Conservation (phyloP, 1,140 invertebrate species). For the Hylyphantes graminicola region DNA sequence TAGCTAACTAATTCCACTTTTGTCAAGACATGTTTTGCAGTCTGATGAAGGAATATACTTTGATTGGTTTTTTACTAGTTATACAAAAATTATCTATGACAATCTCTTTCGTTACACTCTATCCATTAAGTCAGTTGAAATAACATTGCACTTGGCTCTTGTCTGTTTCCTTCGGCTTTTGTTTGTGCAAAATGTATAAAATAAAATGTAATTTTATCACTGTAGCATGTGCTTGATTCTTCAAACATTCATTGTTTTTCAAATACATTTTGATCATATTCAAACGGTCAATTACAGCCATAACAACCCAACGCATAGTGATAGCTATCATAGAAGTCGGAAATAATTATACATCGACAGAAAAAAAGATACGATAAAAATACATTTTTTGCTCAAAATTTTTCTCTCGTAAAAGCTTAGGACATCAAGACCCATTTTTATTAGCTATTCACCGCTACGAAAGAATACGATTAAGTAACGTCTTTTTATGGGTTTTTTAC, state of each 20-base stretch:
- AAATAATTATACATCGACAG: slow-evolving; percentile 22
- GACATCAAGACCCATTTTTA: slow-evolving; percentile 2
- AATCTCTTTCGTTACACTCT: too few relatives aligned
- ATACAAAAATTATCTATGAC: too few relatives aligned
- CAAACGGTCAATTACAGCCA: too few relatives aligned
- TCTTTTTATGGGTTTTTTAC: slow-evolving; percentile 33
- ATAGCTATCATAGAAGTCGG: slow-evolving; percentile 8
- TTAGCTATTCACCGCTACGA: slow-evolving; percentile 11
- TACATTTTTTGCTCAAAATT: slow-evolving; percentile 1
- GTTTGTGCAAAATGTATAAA: not conserved
- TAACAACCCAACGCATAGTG: not conserved
- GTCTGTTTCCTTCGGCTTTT: not conserved
- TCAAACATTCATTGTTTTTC: not conserved
- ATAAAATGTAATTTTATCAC: not conserved
- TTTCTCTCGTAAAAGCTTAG: not conserved
- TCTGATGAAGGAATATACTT: too few relatives aligned
- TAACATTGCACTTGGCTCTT: not conserved
- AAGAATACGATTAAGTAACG: slow-evolving; percentile 17
- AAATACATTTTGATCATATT: not conserved
- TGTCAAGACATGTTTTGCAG: too few relatives aligned
- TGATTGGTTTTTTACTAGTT: too few relatives aligned
- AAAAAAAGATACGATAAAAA: slow-evolving; percentile 12
- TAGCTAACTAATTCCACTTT: too few relatives aligned
- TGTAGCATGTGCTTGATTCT: not conserved
- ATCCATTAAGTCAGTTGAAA: too few relatives aligned